These are phyloP conservation scores for Rhinogobius similis DNA, from an alignment of 2,113 vertebrate species.

Conservation along the genomic window DNA sequence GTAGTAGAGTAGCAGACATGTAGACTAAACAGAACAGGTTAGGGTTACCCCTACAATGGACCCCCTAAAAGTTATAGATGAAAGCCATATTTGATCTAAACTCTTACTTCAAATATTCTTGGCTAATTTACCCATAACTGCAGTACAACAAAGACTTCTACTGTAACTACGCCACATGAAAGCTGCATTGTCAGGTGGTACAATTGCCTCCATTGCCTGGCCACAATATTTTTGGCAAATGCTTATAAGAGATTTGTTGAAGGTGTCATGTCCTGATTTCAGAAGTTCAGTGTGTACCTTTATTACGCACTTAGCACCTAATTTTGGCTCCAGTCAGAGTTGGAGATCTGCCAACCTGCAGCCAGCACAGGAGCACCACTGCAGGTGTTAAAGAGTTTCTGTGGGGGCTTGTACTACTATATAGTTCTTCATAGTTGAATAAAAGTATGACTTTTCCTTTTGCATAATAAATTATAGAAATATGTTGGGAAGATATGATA, in stretches of 20 bases:
- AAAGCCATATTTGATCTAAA: neutral
- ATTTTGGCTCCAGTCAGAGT: slow-evolving; percentile 74
- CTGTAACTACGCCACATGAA: slow-evolving; percentile 2
- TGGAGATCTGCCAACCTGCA: slow-evolving; percentile 61
- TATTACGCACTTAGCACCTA: slow-evolving; percentile 79
- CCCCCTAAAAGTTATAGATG: neutral
- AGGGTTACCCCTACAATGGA: neutral
- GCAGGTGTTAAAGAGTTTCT: slow-evolving; percentile 59
- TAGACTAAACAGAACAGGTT: neutral
- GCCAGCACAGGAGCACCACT: slow-evolving; percentile 45
- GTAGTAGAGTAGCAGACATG: neutral
- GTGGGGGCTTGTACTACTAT: slow-evolving; percentile 31
- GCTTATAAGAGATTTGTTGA: slow-evolving; percentile 47
- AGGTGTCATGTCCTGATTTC: slow-evolving; percentile 61
- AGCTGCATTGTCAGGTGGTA: neutral
- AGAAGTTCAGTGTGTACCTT: slow-evolving; percentile 70
- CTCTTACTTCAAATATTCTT: neutral
- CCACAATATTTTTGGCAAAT: slow-evolving; percentile 54
- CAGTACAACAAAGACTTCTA: neutral
- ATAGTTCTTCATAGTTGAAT: slow-evolving; percentile 11
- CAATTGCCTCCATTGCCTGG: slow-evolving; percentile 7
- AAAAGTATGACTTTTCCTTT: neutral
- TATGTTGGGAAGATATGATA: too few species aligned
- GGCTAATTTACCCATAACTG: neutral
- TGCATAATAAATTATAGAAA: too few species aligned